Conservation (phyloP, 1,140 invertebrate species). For the Monomorium pharaonis region DNA sequence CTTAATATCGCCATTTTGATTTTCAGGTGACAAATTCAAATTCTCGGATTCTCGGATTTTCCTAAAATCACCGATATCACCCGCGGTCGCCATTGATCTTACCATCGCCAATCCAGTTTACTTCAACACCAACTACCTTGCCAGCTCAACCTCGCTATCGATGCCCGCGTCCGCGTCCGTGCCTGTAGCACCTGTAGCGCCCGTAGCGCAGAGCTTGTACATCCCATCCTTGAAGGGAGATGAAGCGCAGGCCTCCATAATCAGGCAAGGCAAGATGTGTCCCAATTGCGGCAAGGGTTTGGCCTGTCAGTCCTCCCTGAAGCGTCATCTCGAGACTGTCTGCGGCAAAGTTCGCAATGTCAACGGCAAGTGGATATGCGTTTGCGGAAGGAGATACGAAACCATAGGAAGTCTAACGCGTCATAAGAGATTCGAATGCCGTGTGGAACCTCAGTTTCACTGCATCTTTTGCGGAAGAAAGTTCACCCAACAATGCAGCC, state of each 20-base stretch:
- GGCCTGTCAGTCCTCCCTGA: slow-evolving; percentile 56
- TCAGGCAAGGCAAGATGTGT: slow-evolving; percentile 69
- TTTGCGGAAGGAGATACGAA: slow-evolving; percentile 69
- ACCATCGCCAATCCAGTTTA: background rate
- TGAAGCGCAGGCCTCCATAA: too few species aligned
- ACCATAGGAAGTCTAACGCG: slow-evolving; percentile 78
- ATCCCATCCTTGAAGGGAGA: background rate
- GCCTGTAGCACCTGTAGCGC: background rate
- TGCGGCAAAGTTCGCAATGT: slow-evolving; percentile 64
- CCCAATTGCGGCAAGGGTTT: slow-evolving; percentile 58
- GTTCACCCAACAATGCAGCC: slow-evolving; percentile 72
- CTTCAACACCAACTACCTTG: background rate
- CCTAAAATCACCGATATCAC: slow-evolving; percentile 6
- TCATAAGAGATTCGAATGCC: slow-evolving; percentile 83
- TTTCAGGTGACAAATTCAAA: slow-evolving; percentile 24
- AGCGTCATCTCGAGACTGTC: slow-evolving; percentile 62
- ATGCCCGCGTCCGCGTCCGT: background rate
- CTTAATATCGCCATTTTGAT: slow-evolving; percentile 42
- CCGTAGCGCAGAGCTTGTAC: background rate
- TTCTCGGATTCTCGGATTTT: background rate
- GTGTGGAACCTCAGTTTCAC: slow-evolving; percentile 78
- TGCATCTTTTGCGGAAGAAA: slow-evolving; percentile 79
- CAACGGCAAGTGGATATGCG: slow-evolving; percentile 59
- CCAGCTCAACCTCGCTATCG: too few species aligned
- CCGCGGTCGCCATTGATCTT: background rate